These are phyloP conservation scores for Ceuthmochares aereus DNA, from an alignment of 2,113 vertebrate genomes.

Conservation along the genomic window DNA sequence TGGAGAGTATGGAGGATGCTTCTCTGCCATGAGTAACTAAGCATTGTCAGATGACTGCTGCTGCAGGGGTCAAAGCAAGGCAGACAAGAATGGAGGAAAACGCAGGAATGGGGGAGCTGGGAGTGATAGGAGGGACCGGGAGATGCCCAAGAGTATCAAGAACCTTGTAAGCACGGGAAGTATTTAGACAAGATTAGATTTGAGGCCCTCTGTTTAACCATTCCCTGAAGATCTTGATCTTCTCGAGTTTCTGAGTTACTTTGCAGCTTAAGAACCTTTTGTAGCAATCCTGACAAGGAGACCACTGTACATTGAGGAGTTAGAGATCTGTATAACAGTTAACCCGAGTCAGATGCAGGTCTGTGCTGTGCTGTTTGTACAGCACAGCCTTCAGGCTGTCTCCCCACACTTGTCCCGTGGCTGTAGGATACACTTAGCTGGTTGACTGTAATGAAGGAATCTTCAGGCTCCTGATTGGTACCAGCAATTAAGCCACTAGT, in stretches of 20 bases:
- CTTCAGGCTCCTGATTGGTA: too few species aligned
- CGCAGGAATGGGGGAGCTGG: background rate
- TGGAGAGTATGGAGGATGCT: background rate
- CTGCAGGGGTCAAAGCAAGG: background rate
- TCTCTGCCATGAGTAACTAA: background rate
- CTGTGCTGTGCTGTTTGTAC: too few species aligned
- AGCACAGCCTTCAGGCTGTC: too few species aligned
- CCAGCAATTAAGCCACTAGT: too few species aligned
- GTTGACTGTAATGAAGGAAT: too few species aligned
- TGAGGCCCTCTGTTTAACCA: background rate
- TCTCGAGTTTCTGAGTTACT: too few species aligned
- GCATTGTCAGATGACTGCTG: background rate
- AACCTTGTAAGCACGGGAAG: background rate
- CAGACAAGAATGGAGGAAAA: background rate
- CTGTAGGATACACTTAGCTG: too few species aligned
- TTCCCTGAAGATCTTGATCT: background rate
- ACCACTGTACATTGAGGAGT: background rate
- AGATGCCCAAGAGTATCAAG: background rate
- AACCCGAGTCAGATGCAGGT: background rate
- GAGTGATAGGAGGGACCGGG: background rate
- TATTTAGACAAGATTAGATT: background rate
- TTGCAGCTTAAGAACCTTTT: background rate
- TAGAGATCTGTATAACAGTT: background rate
- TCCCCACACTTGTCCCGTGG: too few species aligned
- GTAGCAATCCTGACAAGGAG: background rate